Conservation (phyloP, 2,888 invertebrate species). For the Drosophila yooni region DNA sequence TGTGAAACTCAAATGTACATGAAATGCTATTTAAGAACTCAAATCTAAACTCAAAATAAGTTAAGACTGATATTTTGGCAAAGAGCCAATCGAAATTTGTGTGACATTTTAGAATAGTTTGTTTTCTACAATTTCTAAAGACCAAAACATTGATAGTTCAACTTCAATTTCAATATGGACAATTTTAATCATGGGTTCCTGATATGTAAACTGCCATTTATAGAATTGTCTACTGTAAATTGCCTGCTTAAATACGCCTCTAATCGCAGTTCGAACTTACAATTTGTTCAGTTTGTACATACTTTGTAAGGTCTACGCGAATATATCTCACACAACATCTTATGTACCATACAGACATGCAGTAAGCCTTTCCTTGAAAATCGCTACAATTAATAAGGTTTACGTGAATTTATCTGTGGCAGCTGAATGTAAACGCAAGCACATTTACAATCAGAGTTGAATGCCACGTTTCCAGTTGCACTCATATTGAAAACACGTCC, state of each 20-base stretch:
- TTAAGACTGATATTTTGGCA: not conserved
- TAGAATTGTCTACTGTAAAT: not conserved
- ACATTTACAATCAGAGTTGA: conserved; percentile 3
- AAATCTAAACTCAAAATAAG: not conserved
- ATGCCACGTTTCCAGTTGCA: conserved; percentile 1
- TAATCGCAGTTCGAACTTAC: not conserved
- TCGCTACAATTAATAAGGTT: not conserved
- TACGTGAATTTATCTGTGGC: not conserved
- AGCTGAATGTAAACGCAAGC: not conserved
- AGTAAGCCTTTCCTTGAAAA: not conserved
- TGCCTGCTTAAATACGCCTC: not conserved
- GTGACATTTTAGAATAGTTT: not conserved
- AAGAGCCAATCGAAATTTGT: not conserved
- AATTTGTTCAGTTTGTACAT: not conserved
- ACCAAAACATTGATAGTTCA: not conserved
- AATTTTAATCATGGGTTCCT: not conserved
- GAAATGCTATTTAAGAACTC: not conserved
- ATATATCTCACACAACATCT: not conserved
- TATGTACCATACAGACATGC: not conserved
- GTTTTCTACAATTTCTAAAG: not conserved
- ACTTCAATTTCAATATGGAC: not conserved
- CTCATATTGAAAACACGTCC: conserved; percentile 19
- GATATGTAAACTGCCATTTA: not conserved
- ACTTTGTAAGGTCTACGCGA: not conserved
- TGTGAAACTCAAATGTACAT: not conserved